phyloP scores from a whole-genome alignment of 1,140 invertebrate species.

The Drosophila pseudoananassae region DNA sequence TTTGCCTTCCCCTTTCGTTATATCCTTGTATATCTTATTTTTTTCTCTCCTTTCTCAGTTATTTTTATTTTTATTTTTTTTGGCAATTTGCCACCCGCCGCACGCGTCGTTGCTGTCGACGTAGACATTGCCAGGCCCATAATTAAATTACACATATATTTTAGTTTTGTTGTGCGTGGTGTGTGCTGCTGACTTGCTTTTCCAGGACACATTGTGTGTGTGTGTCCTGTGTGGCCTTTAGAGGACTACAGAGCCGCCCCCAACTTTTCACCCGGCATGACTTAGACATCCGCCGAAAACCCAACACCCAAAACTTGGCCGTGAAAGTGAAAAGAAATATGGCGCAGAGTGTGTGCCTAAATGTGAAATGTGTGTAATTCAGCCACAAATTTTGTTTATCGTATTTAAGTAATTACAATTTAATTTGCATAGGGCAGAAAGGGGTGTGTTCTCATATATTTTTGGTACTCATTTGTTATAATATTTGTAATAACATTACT shows the following conservation, averaged over 20 bases:
- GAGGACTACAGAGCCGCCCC: constrained; percentile 45
- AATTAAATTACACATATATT: constrained; percentile 80
- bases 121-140: constrained; percentile 56
- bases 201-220: constrained; percentile 40
- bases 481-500: neutral
- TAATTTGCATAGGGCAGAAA: constrained; percentile 31
- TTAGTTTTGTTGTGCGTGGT: constrained; percentile 35
- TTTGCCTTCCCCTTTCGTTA: constrained; percentile 28
- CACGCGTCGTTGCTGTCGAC: constrained; percentile 41
- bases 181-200: constrained; percentile 72
- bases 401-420: constrained; percentile 70
- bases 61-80: constrained; percentile 38
- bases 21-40: constrained; percentile 9
- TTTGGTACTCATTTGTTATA: neutral
- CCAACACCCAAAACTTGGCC: constrained; percentile 37
- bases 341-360: constrained; percentile 42
- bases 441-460: neutral
- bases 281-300: constrained; percentile 56
- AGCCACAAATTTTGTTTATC: constrained; percentile 52
- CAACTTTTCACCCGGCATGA: constrained; percentile 6
- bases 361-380: constrained; percentile 68
- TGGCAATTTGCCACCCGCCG: constrained; percentile 80
- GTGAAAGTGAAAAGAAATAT: constrained; percentile 59
- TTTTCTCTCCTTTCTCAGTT: constrained; percentile 13
- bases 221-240: constrained; percentile 40